A percentile compares a stretch with the other conserved stretches of the same genome.
These are phyloP conservation scores for Acanthis flammea DNA, from an alignment of 2,797 vertebrate species.

Conservation along the genomic window DNA sequence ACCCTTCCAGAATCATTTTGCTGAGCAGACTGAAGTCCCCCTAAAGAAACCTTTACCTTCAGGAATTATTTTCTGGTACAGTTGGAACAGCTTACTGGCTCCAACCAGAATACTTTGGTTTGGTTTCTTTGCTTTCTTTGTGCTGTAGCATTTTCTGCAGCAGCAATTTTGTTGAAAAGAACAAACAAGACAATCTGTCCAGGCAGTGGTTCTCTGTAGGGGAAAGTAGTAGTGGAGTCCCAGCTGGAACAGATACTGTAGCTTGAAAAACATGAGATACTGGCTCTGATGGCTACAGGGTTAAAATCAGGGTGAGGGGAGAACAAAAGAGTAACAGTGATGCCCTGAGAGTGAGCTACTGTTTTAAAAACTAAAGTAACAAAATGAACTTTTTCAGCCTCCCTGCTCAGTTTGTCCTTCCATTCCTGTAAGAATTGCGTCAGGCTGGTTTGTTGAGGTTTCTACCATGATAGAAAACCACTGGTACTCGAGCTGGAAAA, in stretches of 20 bases:
- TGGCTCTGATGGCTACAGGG: neutral
- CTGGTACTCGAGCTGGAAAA: neutral
- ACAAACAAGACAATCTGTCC: neutral
- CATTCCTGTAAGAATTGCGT: neutral
- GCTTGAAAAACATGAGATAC: neutral
- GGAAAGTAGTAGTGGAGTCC: neutral
- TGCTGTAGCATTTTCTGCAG: neutral
- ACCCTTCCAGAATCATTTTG: neutral
- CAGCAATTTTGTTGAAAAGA: neutral
- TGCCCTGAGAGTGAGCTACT: neutral
- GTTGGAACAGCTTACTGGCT: neutral
- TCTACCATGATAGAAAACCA: neutral
- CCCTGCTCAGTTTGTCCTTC: neutral
- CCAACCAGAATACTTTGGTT: neutral
- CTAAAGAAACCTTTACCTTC: neutral
- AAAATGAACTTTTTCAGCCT: neutral
- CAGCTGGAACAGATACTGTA: neutral
- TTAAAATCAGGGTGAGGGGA: neutral
- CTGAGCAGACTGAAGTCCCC: neutral
- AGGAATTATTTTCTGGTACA: neutral
- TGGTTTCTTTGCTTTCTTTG: neutral
- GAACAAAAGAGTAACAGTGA: neutral
- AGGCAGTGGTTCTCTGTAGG: neutral
- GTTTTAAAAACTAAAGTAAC: constrained; percentile 2
- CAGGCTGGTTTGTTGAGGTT: neutral